Evolutionary conservation across 2,113 vertebrate species (phyloP), one percentile per base, ranked within the genome.

Genomic region (Cyphomyrus plagiostoma): DNA sequence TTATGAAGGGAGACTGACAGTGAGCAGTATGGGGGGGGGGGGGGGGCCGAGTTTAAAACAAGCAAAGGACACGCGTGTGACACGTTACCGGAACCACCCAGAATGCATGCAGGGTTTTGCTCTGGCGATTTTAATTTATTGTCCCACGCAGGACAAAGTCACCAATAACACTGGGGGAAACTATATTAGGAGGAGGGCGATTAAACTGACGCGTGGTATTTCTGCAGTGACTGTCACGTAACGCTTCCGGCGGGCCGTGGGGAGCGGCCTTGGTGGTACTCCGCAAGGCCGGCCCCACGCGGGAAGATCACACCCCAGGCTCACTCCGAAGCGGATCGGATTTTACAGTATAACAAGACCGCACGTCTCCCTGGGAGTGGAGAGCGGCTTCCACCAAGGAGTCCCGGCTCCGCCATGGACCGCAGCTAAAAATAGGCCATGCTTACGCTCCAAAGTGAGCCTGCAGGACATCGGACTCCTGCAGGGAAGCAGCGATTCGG

Each of bases 381-480:
- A 89, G 86, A 42, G 4, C 7, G 8, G 90, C 50, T 70, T 58
- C 15, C n/a, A 89, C 89, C 90, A 26, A 39, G 91, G 62, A 88
- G 88, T 82, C 85, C 84, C 90, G 88, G 90, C 91, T 91, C 90
- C 93, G 91, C 90, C 74, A 42, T 21, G 77, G 82, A 93, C 62
- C 49, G 13, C 85, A 93, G 92, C 92, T 89, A 89, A 91, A 91
- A 91, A 70, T 74, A 92, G 92, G 88, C 89, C 89, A 66, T 82
- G 91, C 50, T 88, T 88, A 82, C 48, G 88, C 90, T 62, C n/a
- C 10, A n/a, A 10, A 49, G 83, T 0, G 83, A n/a, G 11, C 46
- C 21, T 86, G 48, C 46, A 49, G n/a, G 48, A 50, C 48, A 19
- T 1, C 42, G 13, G 74, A 35, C 74, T 42, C 74, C 5, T 35